Evolutionary conservation across 2,888 invertebrate species (phyloP).

Genomic region (Aspidiotus destructor): DNA sequence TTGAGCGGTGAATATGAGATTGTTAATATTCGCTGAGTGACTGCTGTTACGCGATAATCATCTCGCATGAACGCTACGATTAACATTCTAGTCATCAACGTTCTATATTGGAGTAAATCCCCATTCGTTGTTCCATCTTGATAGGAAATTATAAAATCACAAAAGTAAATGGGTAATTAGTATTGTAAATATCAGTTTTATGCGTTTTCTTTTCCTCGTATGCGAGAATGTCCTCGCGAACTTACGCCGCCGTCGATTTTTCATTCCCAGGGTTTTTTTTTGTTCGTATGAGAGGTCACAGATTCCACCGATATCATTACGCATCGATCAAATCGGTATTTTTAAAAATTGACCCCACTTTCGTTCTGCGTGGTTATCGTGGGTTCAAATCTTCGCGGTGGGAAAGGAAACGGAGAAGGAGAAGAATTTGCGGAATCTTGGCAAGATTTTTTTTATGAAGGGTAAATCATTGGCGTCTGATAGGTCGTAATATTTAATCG

Average conservation of each 20-base stretch:
- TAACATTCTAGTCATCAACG: neutral
- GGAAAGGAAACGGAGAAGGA: neutral
- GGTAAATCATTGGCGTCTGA: conserved; percentile 4
- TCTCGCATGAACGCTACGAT: conserved; percentile 4
- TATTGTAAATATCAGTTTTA: conserved; percentile 3
- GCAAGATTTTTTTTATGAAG: neutral
- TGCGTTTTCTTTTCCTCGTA: neutral
- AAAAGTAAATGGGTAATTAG: conserved; percentile 15
- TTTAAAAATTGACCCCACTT: no score
- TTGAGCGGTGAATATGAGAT: neutral
- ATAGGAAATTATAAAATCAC: neutral
- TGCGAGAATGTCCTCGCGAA: no score
- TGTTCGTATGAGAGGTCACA: no score
- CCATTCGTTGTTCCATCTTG: no score
- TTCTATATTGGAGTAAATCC: no score
- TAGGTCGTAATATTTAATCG: neutral
- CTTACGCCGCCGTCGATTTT: no score
- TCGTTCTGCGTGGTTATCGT: no score
- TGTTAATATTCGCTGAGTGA: neutral
- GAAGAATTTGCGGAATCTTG: neutral
- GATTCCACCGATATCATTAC: no score
- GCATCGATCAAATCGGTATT: no score
- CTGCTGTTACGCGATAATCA: neutral
- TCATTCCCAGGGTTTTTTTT: no score
- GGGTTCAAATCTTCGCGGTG: neutral